Percentiles rank a stretch among this genome's conserved stretches.
phyloP scores from a whole-genome alignment of 2,888 invertebrate species.

The Myopa testacea region DNA sequence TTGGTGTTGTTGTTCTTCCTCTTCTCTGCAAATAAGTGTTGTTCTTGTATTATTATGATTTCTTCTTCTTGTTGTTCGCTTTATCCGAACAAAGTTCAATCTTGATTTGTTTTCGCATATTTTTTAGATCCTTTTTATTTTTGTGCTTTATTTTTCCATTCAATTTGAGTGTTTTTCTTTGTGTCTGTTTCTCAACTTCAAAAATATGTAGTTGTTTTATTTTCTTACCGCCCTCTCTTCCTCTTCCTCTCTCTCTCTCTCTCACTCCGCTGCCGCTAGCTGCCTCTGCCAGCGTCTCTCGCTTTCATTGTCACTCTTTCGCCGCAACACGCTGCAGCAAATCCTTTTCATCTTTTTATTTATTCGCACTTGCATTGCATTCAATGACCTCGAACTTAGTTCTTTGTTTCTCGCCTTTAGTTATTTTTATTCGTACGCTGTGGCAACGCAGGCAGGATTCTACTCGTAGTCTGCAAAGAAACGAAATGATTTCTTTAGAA shows the following conservation, averaged over 20 bases:
- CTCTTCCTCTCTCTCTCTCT: background rate
- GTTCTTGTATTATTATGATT: background rate
- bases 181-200: background rate
- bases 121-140: slow-evolving; percentile 15
- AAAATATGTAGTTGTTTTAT: background rate
- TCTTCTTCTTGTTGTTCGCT: background rate
- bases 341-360: slow-evolving; percentile 9
- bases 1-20: slow-evolving; percentile 22
- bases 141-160: background rate
- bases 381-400: slow-evolving; percentile 37
- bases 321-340: background rate
- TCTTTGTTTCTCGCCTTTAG: slow-evolving; percentile 1
- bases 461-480: background rate
- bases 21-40: slow-evolving; percentile 8
- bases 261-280: background rate
- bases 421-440: background rate
- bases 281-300: background rate
- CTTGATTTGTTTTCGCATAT: slow-evolving; percentile 19
- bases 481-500: too few species aligned
- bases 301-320: slow-evolving; percentile 3
- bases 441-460: background rate
- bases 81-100: slow-evolving; percentile 37
- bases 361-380: slow-evolving; percentile 31
- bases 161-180: slow-evolving; percentile 1
- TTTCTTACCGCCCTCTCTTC: background rate